Percentiles rank a stretch among this genome's conserved stretches.
These are phyloP conservation scores for Lerema accius DNA, from an alignment of 1,140 invertebrate genomes.

Conservation along the genomic window DNA sequence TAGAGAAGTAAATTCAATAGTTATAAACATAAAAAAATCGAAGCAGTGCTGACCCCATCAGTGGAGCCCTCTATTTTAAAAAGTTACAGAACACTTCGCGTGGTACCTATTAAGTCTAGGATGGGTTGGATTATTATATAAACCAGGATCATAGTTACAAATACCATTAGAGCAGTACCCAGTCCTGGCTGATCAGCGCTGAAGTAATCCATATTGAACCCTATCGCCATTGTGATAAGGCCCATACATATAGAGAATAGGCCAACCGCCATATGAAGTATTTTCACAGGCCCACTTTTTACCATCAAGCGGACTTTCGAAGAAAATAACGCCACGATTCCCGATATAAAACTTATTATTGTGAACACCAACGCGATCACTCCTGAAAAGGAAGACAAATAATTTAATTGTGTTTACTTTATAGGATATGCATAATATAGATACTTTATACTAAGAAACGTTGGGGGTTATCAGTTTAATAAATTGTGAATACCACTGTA, in stretches of 20 bases:
- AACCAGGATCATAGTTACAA: conserved; percentile 61
- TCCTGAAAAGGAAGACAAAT: conserved; percentile 57
- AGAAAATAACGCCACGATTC: conserved; percentile 71
- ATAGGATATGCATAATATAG: no score
- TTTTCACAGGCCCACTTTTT: conserved; percentile 67
- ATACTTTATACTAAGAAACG: no score
- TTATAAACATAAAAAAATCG: conserved; percentile 38
- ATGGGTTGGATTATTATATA: conserved; percentile 71
- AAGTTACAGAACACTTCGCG: conserved; percentile 65
- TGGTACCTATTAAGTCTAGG: conserved; percentile 58
- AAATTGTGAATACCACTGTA: no score
- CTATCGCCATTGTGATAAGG: conserved; percentile 66
- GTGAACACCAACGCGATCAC: conserved; percentile 70
- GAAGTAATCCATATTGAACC: conserved; percentile 71
- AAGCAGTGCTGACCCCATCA: conserved; percentile 62
- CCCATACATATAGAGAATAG: conserved; percentile 68
- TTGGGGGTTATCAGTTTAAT: no score
- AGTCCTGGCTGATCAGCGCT: conserved; percentile 47
- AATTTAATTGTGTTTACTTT: no score
- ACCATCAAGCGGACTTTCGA: conserved; percentile 69
- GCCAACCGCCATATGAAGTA: conserved; percentile 66
- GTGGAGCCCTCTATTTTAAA: conserved; percentile 48
- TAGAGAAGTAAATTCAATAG: not conserved
- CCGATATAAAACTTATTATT: conserved; percentile 66
- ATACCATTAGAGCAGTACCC: conserved; percentile 61